A percentile compares a stretch with the other conserved stretches of the same genome.
Evolutionary conservation across 2,797 vertebrate species (phyloP).

Genomic region (Hippocampus kuda): DNA sequence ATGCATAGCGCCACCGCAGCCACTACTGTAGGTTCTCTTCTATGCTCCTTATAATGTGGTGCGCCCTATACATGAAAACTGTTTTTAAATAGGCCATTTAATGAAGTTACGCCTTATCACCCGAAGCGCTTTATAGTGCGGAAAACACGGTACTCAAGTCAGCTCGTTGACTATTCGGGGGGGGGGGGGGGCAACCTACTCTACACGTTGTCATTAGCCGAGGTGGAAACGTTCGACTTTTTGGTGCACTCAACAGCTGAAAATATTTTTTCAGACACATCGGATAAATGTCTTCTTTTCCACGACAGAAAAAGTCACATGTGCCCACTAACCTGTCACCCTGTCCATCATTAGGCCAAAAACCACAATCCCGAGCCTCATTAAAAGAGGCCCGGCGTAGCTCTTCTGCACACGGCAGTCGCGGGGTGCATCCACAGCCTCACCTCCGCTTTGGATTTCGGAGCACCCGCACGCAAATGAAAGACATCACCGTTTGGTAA

Average conservation of each 20-base stretch:
- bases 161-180: too few relatives aligned
- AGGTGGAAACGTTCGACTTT: conserved; percentile 40
- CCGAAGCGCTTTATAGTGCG: too few relatives aligned
- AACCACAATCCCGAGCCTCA: conserved; percentile 9
- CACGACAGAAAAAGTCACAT: conserved; percentile 22
- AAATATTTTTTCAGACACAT: conserved; percentile 47
- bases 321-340: conserved; percentile 22
- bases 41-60: too few relatives aligned
- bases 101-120: too few relatives aligned
- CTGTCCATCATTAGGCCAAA: conserved; percentile 45
- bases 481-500: not conserved
- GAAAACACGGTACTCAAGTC: too few relatives aligned
- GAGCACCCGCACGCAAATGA: conserved; percentile 5
- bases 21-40: too few relatives aligned
- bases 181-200: too few relatives aligned
- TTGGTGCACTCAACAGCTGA: conserved; percentile 42
- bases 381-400: conserved; percentile 21
- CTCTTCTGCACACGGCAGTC: conserved; percentile 21
- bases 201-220: conserved; percentile 44
- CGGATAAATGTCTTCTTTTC: conserved; percentile 49
- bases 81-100: too few relatives aligned
- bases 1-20: too few relatives aligned
- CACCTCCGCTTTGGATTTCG: not conserved
- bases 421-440: not conserved
- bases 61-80: too few relatives aligned